A percentile compares a stretch with the other conserved stretches of the same genome.
These are phyloP conservation scores for Syngnathus rostellatus DNA, from an alignment of 2,797 vertebrate species.

Conservation along the genomic window DNA sequence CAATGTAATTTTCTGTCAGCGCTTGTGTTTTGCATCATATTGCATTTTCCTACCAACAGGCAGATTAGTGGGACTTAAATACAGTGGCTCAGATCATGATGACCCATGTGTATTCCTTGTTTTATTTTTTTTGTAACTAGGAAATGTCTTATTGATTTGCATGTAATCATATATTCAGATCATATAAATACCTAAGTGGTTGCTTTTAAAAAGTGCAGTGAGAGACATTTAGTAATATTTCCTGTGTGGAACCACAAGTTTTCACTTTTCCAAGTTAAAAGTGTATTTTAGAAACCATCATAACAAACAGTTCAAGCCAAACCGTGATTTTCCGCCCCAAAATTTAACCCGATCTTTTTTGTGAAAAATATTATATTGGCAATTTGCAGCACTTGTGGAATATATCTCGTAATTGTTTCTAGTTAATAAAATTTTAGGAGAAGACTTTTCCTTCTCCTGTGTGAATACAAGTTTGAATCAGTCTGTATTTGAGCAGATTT, in stretches of 20 bases:
- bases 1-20: not conserved
- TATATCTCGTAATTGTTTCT: not conserved
- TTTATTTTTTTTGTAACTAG: not conserved
- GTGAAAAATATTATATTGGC: not conserved
- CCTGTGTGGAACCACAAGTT: conserved; percentile 1
- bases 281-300: conserved; percentile 1
- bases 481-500: not conserved
- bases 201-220: not conserved
- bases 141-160: not conserved
- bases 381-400: not conserved
- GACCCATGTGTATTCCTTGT: not conserved
- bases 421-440: too few relatives aligned
- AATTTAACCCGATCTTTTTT: not conserved
- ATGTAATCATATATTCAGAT: too few relatives aligned
- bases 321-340: not conserved
- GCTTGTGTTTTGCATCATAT: not conserved
- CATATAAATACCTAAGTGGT: not conserved
- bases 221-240: not conserved
- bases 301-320: not conserved
- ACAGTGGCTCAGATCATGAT: not conserved
- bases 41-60: not conserved
- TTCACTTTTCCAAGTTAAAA: not conserved
- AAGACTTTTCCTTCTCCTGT: not conserved
- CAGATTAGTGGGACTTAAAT: not conserved
- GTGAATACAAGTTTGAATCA: not conserved